phyloP scores from a whole-genome alignment of 1,140 invertebrate species.

The Ladona fulva region DNA sequence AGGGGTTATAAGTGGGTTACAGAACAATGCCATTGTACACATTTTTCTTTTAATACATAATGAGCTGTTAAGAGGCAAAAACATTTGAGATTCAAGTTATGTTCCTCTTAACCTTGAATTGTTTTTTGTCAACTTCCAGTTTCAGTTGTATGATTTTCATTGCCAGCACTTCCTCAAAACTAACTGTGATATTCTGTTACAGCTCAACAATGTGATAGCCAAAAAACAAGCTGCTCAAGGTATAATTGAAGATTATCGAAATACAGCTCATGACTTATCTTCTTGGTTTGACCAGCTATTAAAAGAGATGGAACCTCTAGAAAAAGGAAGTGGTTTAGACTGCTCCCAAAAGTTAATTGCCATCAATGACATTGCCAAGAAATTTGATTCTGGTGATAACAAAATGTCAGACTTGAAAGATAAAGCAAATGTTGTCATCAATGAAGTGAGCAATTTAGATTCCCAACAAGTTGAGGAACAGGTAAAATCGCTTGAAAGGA shows the following conservation, averaged over 20 bases:
- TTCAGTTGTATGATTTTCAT: too few species aligned
- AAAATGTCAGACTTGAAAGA: conserved; percentile 27
- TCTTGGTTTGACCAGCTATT: conserved; percentile 67
- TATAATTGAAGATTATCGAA: conserved; percentile 65
- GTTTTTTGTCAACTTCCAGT: too few species aligned
- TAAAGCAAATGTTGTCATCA: conserved; percentile 43
- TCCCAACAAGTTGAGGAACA: conserved; percentile 82
- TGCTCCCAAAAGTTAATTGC: conserved; percentile 67
- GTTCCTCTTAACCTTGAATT: too few species aligned
- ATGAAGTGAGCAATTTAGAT: conserved; percentile 75
- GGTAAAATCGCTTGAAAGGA: conserved; percentile 70
- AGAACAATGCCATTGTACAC: too few species aligned
- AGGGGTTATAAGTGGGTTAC: too few species aligned
- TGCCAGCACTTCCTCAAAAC: too few species aligned
- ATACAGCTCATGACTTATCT: conserved; percentile 53
- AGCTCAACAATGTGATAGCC: conserved; percentile 59
- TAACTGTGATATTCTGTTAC: conserved; percentile 25
- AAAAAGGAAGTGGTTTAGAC: conserved; percentile 72
- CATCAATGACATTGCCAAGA: conserved; percentile 54
- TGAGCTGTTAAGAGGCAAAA: too few species aligned
- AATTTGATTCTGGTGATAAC: conserved; percentile 48
- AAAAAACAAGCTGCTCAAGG: conserved; percentile 66
- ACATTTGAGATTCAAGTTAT: too few species aligned
- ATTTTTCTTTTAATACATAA: too few species aligned
- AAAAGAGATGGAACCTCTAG: conserved; percentile 67